Percentiles rank a stretch among this genome's conserved stretches.
These are phyloP conservation scores for Tillus elongatus DNA, from an alignment of 2,888 invertebrate species.

Conservation along the genomic window DNA sequence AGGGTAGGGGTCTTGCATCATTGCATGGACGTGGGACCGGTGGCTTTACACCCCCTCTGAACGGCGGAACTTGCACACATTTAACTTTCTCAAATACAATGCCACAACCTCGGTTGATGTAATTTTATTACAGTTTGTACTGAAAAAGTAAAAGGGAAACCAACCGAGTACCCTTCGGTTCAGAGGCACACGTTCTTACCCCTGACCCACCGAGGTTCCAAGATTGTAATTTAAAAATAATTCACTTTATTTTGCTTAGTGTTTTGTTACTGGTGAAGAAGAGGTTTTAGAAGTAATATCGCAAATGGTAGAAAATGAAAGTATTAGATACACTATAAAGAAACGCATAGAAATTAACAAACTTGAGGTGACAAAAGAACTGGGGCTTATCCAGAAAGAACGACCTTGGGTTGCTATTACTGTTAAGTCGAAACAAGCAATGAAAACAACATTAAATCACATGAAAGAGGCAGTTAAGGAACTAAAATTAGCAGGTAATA, in stretches of 20 bases:
- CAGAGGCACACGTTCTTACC: no score
- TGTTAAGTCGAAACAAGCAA: conserved; percentile 55
- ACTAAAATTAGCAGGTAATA: conserved; percentile 49
- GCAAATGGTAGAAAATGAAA: conserved; percentile 13
- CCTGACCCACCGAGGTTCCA: no score
- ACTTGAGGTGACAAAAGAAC: conserved; percentile 43
- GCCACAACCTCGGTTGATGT: no score
- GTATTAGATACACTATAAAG: conserved; percentile 10
- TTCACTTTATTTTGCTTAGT: not conserved
- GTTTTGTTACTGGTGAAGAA: conserved; percentile 12
- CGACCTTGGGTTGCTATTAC: conserved; percentile 54
- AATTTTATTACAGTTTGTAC: no score
- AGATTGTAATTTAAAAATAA: no score
- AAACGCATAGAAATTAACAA: conserved; percentile 27
- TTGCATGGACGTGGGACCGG: no score
- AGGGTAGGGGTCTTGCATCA: no score
- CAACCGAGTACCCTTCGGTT: no score
- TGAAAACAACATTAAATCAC: conserved; percentile 51
- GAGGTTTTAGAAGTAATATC: conserved; percentile 13
- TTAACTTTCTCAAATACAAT: no score
- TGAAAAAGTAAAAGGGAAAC: no score
- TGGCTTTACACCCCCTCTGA: no score
- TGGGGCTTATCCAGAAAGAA: conserved; percentile 49
- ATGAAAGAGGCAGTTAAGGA: conserved; percentile 47
- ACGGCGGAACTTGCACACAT: no score